Evolutionary conservation across 2,888 invertebrate genomes (phyloP).

Genomic region (Agrotis puta): DNA sequence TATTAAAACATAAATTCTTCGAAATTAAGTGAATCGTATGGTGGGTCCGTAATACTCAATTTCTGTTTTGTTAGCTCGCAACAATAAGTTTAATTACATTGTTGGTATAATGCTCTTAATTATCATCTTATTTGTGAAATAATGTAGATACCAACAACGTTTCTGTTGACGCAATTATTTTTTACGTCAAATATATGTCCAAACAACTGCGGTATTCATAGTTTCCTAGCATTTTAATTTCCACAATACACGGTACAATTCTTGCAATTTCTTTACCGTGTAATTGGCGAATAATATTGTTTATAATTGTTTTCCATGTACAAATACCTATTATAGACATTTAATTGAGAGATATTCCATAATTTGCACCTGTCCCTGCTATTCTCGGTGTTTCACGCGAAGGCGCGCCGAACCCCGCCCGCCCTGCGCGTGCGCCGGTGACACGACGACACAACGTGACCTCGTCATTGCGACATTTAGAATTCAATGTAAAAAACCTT

Average conservation of each 20-base stretch:
- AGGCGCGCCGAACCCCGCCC: slow-evolving; percentile 50
- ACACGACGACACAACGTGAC: slow-evolving; percentile 27
- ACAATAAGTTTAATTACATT: slow-evolving; percentile 26
- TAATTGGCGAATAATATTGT: slow-evolving; percentile 26
- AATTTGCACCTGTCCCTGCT: slow-evolving; percentile 60
- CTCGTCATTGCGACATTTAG: slow-evolving; percentile 36
- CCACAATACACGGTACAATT: slow-evolving; percentile 32
- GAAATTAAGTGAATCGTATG: slow-evolving; percentile 50
- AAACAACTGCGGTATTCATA: slow-evolving; percentile 1
- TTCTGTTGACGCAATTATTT: slow-evolving; percentile 8
- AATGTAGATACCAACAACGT: not conserved
- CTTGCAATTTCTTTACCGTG: slow-evolving; percentile 18
- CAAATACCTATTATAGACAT: slow-evolving; percentile 39
- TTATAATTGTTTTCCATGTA: slow-evolving; percentile 37
- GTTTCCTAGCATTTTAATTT: slow-evolving; percentile 36
- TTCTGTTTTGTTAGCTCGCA: slow-evolving; percentile 21
- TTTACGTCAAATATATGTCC: not conserved
- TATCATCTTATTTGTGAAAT: not conserved
- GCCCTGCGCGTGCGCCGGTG: slow-evolving; percentile 20
- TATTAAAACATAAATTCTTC: slow-evolving; percentile 53
- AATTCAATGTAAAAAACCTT: slow-evolving; percentile 49
- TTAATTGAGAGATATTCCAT: slow-evolving; percentile 47
- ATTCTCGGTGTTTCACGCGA: slow-evolving; percentile 42
- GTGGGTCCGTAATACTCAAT: slow-evolving; percentile 7
- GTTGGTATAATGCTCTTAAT: not conserved